These are phyloP conservation scores for Nothocercus nigrocapillus DNA, from an alignment of 2,113 vertebrate genomes.

Conservation along the genomic window DNA sequence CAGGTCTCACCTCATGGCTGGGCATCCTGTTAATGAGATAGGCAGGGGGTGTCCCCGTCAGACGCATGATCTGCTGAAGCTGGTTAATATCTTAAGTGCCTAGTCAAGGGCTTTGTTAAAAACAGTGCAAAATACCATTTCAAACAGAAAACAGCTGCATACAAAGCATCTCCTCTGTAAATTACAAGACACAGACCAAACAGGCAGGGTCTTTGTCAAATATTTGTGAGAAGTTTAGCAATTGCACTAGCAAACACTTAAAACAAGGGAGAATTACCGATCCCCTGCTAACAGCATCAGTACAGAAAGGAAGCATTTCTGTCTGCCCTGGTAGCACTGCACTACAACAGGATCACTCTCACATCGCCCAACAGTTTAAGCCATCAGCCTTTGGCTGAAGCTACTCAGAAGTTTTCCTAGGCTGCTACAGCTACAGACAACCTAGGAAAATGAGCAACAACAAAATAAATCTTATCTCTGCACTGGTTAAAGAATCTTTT, in stretches of 20 bases:
- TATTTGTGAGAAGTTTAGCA: neutral
- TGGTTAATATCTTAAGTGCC: conserved; percentile 98
- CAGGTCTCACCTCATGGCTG: conserved; percentile 97
- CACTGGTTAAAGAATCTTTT: neutral
- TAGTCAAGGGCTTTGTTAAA: conserved; percentile 93
- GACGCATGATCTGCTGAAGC: conserved; percentile 99
- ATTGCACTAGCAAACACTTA: neutral
- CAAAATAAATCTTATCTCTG: neutral
- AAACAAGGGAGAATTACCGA: neutral
- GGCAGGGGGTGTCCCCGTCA: conserved; percentile 97
- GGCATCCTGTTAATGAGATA: conserved; percentile 99
- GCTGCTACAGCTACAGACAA: neutral
- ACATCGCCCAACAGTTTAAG: neutral
- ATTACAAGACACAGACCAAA: conserved; percentile 40
- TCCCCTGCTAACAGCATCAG: neutral
- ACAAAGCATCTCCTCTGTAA: conserved; percentile 45
- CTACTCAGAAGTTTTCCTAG: neutral
- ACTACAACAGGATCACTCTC: neutral
- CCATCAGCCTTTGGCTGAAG: neutral
- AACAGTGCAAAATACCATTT: conserved; percentile 75
- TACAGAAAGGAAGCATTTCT: neutral
- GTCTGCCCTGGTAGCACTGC: neutral
- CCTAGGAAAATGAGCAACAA: neutral
- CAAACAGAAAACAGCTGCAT: conserved; percentile 54
- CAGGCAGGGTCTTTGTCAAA: neutral